Evolutionary conservation across 2,113 vertebrate genomes (phyloP).

Genomic region (Eolophus roseicapilla): DNA sequence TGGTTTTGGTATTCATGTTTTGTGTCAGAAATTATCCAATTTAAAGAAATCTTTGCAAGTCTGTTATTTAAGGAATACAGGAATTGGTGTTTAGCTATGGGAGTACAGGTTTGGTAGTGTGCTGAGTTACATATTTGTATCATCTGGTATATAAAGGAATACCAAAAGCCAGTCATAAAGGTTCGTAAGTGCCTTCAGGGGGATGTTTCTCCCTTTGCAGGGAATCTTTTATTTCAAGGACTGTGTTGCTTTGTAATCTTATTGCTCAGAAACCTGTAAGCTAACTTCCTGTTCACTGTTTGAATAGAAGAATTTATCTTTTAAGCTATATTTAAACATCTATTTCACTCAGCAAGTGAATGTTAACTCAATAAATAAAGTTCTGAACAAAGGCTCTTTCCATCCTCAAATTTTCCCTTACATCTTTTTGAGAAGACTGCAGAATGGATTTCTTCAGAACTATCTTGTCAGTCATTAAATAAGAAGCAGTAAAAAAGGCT

Average conservation of each 20-base stretch:
- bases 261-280: neutral
- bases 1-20: neutral
- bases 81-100: neutral
- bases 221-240: neutral
- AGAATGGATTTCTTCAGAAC: neutral
- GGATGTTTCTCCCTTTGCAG: neutral
- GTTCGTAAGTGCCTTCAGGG: neutral
- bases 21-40: neutral
- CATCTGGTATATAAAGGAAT: neutral
- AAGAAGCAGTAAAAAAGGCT: neutral
- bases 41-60: neutral
- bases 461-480: neutral
- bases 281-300: neutral
- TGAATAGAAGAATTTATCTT: neutral
- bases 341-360: neutral
- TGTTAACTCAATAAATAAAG: neutral
- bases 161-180: neutral
- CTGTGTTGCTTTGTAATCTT: neutral
- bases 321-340: neutral
- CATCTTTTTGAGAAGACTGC: neutral
- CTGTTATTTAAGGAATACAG: neutral
- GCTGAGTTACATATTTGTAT: neutral
- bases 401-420: neutral
- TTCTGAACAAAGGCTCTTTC: neutral
- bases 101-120: neutral